Percentiles rank a stretch among this genome's conserved stretches.
These are phyloP conservation scores for Drosophila neotestacea DNA, from an alignment of 2,888 invertebrate species.

Conservation along the genomic window DNA sequence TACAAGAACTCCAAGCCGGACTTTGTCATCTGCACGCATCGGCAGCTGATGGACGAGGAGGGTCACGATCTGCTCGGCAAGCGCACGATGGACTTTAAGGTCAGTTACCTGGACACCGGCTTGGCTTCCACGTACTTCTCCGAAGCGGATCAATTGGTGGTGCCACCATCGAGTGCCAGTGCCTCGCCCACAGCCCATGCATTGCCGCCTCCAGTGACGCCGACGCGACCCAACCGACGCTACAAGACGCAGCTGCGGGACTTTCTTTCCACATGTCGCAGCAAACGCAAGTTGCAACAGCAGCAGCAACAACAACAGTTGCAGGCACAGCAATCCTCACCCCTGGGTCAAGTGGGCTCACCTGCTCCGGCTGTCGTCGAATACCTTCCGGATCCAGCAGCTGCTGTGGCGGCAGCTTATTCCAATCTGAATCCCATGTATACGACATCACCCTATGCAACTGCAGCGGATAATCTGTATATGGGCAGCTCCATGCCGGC, in stretches of 20 bases:
- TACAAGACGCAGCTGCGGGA: slow-evolving; percentile 97
- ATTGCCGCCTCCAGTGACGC: slow-evolving; percentile 88
- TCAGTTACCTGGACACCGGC: slow-evolving; percentile 97
- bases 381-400: slow-evolving; percentile 86
- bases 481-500: slow-evolving; percentile 87
- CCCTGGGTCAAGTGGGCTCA: slow-evolving; percentile 85
- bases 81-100: slow-evolving; percentile 99
- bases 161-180: slow-evolving; percentile 85
- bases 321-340: slow-evolving; percentile 83
- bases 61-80: slow-evolving; percentile 98
- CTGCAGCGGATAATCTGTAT: slow-evolving; percentile 87
- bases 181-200: slow-evolving; percentile 86
- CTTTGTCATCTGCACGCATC: slow-evolving; percentile 99
- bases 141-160: slow-evolving; percentile 92
- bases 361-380: slow-evolving; percentile 85
- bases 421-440: slow-evolving; percentile 92
- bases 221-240: slow-evolving; percentile 93
- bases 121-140: slow-evolving; percentile 96
- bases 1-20: slow-evolving; percentile 99
- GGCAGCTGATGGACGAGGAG: slow-evolving; percentile 99
- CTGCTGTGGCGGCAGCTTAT: slow-evolving; percentile 91
- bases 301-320: slow-evolving; percentile 83
- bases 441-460: slow-evolving; percentile 90
- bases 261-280: slow-evolving; percentile 96
- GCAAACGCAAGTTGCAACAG: slow-evolving; percentile 89